phyloP scores from a whole-genome alignment of 1,140 invertebrate genomes.

The Nixonia krombeini region DNA sequence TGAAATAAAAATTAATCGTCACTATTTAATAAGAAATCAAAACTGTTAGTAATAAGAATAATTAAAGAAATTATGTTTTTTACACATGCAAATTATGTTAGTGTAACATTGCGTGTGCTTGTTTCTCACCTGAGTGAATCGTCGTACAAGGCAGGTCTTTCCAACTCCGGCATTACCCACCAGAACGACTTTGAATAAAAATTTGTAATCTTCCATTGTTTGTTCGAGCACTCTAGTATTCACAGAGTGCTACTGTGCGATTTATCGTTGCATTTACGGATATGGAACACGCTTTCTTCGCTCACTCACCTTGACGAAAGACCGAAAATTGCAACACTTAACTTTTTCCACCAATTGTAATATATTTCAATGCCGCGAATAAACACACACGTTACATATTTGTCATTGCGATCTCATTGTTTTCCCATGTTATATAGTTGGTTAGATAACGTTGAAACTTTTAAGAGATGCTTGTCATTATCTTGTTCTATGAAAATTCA shows the following conservation, averaged over 20 bases:
- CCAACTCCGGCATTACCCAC: conserved; percentile 96
- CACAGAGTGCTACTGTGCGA: conserved; percentile 4
- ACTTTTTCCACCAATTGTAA: not conserved
- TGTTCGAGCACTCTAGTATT: conserved; percentile 6
- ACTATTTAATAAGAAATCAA: conserved; percentile 11
- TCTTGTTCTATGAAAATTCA: not conserved
- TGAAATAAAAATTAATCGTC: conserved; percentile 57
- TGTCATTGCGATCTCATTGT: not conserved
- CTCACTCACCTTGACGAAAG: conserved; percentile 47
- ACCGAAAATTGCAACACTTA: conserved; percentile 16
- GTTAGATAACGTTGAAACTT: not conserved
- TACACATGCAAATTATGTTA: too few relatives aligned
- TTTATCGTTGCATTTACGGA: conserved; percentile 30
- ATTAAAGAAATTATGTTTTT: too few relatives aligned
- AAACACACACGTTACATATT: not conserved
- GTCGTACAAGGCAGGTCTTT: conserved; percentile 92
- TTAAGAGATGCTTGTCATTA: conserved; percentile 24
- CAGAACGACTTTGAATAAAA: conserved; percentile 97
- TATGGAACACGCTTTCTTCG: conserved; percentile 35
- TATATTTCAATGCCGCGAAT: not conserved
- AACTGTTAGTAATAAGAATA: not conserved
- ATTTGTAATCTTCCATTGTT: conserved; percentile 97
- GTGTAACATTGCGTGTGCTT: too few relatives aligned
- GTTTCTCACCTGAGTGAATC: conserved; percentile 84
- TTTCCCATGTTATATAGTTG: not conserved